Evolutionary conservation across 2,113 vertebrate species (phyloP), one percentile per base, ranked within the genome.

Genomic region (Chelonoidis abingdonii): DNA sequence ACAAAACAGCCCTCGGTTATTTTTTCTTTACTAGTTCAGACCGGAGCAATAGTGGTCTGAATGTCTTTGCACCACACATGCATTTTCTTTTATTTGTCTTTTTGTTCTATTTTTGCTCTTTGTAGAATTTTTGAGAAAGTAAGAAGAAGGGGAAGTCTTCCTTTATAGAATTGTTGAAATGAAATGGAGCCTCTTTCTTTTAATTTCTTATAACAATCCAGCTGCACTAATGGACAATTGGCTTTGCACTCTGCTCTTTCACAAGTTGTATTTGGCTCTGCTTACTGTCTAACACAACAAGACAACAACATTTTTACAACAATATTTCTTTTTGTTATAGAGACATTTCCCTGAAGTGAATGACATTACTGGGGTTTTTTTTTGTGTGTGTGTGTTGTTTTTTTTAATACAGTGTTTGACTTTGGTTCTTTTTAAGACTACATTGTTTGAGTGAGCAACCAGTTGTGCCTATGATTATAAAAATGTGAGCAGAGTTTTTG

Each of bases 161-260:
- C 56, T 86, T 86, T 94, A 95, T 96, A 95, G 82, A 96, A 90
- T 69, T 65, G 41, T 2, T 94, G 87, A 62, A 83, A 57, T 83
- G 90, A 95, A 97, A 97, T 93, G 81, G 97, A 97, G 31, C 31
- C 88, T 65, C 80, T 95, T 90, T 88, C 93, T 96, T 93, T 97
- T 91, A 47, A 93, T 89, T 22, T 50, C 95, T 93, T 94, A n/a
- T 96, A 97, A 96, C 94, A 96, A 97, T 94, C 95, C 59, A 88
- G 49, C 57, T 84, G 80, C 84, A 85, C 57, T 98, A 97, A 96
- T 87, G 91, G 93, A 93, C 86, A 6, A 2, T 85, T 93, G 72
- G 65, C 41, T 89, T 53, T 84, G 47, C 57, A 11, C 11, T 84
- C 49, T 85, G 69, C 75, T 83, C 76, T 93, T 96, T 93, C 83